A percentile compares a stretch with the other conserved stretches of the same genome.
Conservation (phyloP, 1,140 invertebrate species). For the Dendrolimus kikuchii region DNA sequence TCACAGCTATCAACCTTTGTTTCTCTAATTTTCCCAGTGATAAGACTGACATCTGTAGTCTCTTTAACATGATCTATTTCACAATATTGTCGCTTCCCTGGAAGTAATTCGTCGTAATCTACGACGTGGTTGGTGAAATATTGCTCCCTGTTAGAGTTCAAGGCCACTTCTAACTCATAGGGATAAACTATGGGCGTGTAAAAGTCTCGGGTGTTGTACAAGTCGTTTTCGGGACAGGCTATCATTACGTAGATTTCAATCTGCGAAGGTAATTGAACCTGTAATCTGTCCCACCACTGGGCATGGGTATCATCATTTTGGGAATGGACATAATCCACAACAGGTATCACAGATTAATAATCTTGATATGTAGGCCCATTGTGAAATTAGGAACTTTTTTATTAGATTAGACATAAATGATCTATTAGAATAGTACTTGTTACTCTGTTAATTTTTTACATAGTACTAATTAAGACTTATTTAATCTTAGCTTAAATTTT, state of each 20-base stretch:
- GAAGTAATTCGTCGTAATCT: conserved; percentile 84
- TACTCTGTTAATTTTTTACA: no score
- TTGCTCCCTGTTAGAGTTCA: conserved; percentile 77
- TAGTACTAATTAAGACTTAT: no score
- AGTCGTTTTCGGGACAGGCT: conserved; percentile 89
- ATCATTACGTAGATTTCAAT: conserved; percentile 93
- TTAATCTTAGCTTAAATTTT: no score
- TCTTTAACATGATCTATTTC: conserved; percentile 70
- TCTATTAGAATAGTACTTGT: no score
- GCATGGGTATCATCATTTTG: not conserved
- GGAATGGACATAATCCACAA: not conserved
- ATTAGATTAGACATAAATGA: no score
- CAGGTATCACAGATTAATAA: no score
- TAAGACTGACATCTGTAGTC: conserved; percentile 78
- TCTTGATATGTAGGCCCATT: no score
- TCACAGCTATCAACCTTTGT: conserved; percentile 32
- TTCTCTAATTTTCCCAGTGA: conserved; percentile 76
- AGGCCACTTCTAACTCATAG: conserved; percentile 92
- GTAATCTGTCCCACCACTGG: not conserved
- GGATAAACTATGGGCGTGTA: conserved; percentile 93
- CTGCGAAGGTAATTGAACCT: conserved; percentile 58
- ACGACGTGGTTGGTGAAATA: conserved; percentile 77
- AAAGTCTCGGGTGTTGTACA: conserved; percentile 89
- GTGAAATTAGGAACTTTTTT: no score
- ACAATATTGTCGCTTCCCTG: conserved; percentile 74